Conservation (phyloP, 2,113 vertebrate species). For the Zeus faber region DNA sequence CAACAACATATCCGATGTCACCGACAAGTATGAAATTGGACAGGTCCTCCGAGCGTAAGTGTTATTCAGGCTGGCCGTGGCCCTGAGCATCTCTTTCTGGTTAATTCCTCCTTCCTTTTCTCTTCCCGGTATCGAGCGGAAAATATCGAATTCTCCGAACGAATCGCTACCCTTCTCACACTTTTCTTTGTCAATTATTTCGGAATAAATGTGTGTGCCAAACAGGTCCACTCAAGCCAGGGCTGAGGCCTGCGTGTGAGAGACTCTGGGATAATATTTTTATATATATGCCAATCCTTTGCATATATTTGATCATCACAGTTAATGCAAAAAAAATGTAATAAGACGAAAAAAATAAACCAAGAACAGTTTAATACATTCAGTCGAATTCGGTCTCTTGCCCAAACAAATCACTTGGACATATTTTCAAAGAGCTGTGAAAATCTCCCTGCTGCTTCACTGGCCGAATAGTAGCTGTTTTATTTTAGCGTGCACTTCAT, state of each 20-base stretch:
- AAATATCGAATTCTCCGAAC: neutral
- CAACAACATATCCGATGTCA: conserved; percentile 77
- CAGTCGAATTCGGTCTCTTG: conserved; percentile 11
- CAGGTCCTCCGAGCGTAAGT: conserved; percentile 83
- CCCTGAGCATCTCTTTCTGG: neutral
- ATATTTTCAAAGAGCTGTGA: conserved; percentile 28
- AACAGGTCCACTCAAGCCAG: conserved; percentile 8
- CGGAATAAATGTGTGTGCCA: conserved; percentile 15
- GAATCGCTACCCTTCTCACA: too few species aligned
- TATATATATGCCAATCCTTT: conserved; percentile 5
- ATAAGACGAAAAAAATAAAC: too few species aligned
- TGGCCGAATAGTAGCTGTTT: conserved; percentile 18
- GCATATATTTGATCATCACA: conserved; percentile 23
- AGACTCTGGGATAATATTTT: conserved; percentile 14
- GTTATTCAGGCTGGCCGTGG: neutral
- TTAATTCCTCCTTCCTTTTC: neutral
- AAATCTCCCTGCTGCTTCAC: conserved; percentile 14
- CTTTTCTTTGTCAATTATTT: conserved; percentile 21
- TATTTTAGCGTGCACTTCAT: conserved; percentile 16
- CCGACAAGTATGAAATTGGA: conserved; percentile 85
- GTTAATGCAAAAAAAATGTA: conserved; percentile 23
- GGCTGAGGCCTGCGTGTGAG: too few species aligned
- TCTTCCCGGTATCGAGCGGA: neutral
- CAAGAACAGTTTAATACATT: conserved; percentile 14
- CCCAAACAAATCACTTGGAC: conserved; percentile 9